Evolutionary conservation across 2,113 vertebrate species (phyloP).

Genomic region (Crocuta crocuta): DNA sequence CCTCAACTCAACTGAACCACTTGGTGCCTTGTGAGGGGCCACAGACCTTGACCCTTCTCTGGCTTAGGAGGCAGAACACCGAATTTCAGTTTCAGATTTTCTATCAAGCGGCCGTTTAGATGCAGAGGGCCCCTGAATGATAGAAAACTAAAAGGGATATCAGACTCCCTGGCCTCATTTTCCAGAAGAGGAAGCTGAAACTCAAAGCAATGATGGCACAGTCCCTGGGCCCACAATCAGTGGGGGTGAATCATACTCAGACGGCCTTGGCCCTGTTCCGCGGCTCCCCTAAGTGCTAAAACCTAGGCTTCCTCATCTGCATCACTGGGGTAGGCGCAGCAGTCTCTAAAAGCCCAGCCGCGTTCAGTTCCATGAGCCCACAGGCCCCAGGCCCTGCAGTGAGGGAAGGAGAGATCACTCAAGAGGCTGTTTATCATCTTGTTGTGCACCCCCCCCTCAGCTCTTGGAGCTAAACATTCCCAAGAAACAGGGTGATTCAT

Average conservation of each 20-base stretch:
- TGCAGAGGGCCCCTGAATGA: background rate
- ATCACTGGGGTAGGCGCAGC: background rate
- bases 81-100: background rate
- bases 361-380: background rate
- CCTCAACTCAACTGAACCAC: background rate
- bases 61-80: background rate
- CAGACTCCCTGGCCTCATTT: background rate
- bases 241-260: background rate
- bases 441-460: conserved; percentile 12
- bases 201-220: background rate
- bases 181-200: background rate
- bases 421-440: conserved; percentile 29
- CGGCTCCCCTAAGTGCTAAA: background rate
- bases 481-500: conserved; percentile 68
- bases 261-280: background rate
- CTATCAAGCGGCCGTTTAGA: background rate
- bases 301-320: conserved; percentile 9
- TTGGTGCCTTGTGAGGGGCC: background rate
- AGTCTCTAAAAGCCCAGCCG: background rate
- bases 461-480: conserved; percentile 66
- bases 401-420: background rate
- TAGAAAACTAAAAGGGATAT: background rate
- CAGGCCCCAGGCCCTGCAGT: background rate
- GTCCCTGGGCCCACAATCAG: fast-evolving
- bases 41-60: background rate